Conservation (phyloP, 2,113 vertebrate genomes). For the Podiceps cristatus region DNA sequence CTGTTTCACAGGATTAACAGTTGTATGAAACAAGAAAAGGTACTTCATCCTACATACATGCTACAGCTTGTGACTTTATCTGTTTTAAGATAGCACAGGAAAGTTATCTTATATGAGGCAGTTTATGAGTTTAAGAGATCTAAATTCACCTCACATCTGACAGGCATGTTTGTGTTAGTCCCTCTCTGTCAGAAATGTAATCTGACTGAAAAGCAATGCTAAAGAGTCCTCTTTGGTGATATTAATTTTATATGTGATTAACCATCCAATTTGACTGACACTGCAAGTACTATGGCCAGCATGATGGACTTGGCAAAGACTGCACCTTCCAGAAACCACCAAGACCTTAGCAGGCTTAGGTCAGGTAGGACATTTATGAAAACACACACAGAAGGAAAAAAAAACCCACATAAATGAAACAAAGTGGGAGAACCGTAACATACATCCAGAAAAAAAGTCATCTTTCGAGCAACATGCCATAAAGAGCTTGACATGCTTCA, state of each 20-base stretch:
- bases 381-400: not conserved
- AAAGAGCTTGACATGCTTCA: not conserved
- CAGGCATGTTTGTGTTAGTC: not conserved
- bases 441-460: not conserved
- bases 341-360: not conserved
- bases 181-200: not conserved
- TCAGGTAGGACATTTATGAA: not conserved
- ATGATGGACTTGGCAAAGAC: not conserved
- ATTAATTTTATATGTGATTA: not conserved
- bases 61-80: not conserved
- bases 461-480: not conserved
- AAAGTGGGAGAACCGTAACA: not conserved
- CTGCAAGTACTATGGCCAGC: not conserved
- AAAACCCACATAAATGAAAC: not conserved
- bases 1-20: slow-evolving; percentile 1
- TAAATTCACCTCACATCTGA: not conserved
- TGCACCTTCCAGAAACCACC: not conserved
- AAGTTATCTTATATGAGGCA: not conserved
- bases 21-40: not conserved
- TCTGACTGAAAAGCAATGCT: not conserved
- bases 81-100: not conserved
- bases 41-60: not conserved
- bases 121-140: not conserved
- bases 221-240: not conserved
- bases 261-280: not conserved